These are phyloP conservation scores for Columba guinea DNA, from an alignment of 2,797 vertebrate species.

Conservation along the genomic window DNA sequence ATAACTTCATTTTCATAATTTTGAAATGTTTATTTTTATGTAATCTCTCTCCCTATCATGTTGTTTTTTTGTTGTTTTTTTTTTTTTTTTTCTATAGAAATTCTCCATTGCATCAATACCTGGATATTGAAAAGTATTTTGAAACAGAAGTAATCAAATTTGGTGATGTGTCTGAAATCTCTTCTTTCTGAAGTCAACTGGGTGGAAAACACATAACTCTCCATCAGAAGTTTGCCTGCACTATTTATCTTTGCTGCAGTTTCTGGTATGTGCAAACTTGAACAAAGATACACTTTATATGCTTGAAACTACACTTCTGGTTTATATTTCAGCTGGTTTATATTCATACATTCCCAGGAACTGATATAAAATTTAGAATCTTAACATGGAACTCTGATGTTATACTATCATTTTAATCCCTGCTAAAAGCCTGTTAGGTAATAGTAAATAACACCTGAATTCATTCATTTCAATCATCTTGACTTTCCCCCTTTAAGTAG, in stretches of 20 bases:
- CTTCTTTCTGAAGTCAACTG: neutral
- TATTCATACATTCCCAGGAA: neutral
- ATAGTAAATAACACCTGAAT: neutral
- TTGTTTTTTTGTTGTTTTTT: neutral
- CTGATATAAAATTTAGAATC: neutral
- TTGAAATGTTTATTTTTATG: neutral
- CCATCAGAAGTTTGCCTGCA: neutral
- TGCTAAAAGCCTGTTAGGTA: neutral
- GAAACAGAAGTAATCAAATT: neutral
- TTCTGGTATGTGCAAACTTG: neutral
- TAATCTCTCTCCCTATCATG: neutral
- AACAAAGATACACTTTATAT: neutral
- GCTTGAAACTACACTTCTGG: neutral
- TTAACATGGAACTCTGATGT: neutral
- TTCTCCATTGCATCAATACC: neutral
- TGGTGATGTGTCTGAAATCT: neutral
- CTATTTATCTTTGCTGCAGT: neutral
- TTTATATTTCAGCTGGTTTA: neutral
- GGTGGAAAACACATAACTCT: neutral
- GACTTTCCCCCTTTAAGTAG: neutral
- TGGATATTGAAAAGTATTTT: neutral
- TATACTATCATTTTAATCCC: neutral
- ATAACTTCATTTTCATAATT: neutral
- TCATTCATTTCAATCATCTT: neutral
- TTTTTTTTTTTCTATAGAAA: neutral